Evolutionary conservation across 2,797 vertebrate species (phyloP), one percentile per base, ranked within the genome.

Genomic region (Gymnothorax javanicus): DNA sequence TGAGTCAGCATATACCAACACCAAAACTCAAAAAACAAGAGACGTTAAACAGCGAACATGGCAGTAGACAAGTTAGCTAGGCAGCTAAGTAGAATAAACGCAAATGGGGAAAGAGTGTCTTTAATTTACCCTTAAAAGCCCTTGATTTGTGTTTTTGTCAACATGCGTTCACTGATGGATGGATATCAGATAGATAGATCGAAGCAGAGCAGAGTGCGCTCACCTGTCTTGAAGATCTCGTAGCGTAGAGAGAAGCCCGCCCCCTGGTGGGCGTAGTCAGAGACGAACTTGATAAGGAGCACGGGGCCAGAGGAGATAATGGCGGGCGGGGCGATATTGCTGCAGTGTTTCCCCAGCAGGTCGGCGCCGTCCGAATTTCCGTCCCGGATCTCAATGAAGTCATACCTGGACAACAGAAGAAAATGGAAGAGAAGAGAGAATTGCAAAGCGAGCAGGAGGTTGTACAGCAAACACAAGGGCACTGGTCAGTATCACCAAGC

Each of bases 231-330:
- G 93, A 97, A 98, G 96, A 99, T 99, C 96, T 99, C 98, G 0
- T 99, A 99, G 93, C 98, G 98, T 88, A 99, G 96, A 0, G 98
- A 99, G 95, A 99, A 99, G 87, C 99, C 99, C 0, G 98, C 98
- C 62, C 98, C 98, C 92, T 99, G 98, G 89, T 99, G 97, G 58
- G 98, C 98, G 0, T 99, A 99, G 93, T 99, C 99, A 0, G 99
- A 99, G 2, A 97, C 98, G 85, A 99, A 99, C 88, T 96, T 95
- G 92, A 99, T 99, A 86, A 97, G 97, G 5, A 99, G 96, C 88
- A 96, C 95, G 0, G 97, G 93, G 3, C 99, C 98, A 0, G 98
- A 99, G 5, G 99, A 99, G 87, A 98, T 97, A 95, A 99, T 98
- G 7, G 98, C 97, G 0, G 98, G 96, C 0, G 99, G 99, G 9